phyloP scores from a whole-genome alignment of 2,113 vertebrate species.

The Pterocles orientalis region DNA sequence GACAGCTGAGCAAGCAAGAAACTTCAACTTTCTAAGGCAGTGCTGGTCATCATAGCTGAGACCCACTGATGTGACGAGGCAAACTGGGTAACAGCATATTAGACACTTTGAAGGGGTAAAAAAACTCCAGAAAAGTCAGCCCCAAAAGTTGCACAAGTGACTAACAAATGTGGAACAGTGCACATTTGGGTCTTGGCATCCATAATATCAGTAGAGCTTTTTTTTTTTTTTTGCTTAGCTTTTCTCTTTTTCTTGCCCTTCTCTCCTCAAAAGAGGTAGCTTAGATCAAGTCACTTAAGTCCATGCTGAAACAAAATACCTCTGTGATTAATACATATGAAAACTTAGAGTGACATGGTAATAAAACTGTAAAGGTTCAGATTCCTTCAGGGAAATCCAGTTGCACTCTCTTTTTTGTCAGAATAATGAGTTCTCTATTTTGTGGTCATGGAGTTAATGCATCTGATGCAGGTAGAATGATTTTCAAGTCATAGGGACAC shows the following conservation, averaged over 20 bases:
- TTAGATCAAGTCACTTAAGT: constrained; percentile 45
- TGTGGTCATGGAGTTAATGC: constrained; percentile 16
- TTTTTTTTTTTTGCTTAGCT: background rate
- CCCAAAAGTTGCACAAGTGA: background rate
- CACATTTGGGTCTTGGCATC: background rate
- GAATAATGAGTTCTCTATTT: constrained; percentile 58
- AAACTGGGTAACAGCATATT: background rate
- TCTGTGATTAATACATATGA: constrained; percentile 73
- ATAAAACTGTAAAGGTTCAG: constrained; percentile 62
- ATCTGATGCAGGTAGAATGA: constrained; percentile 47
- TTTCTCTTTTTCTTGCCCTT: constrained; percentile 3
- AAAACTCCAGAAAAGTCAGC: background rate
- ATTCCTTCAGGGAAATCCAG: constrained; percentile 70
- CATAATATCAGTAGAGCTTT: background rate
- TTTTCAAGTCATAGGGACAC: constrained; percentile 37
- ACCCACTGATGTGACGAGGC: background rate
- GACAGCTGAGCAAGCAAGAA: background rate
- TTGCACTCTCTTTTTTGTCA: constrained; percentile 39
- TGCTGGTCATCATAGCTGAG: background rate
- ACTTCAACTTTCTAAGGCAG: background rate
- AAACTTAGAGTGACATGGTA: constrained; percentile 66
- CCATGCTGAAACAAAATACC: constrained; percentile 17
- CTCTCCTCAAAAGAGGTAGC: background rate
- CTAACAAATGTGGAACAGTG: background rate
- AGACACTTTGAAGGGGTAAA: background rate